These are phyloP conservation scores for Drosophila setifemur DNA, from an alignment of 1,140 invertebrate species.

Conservation along the genomic window DNA sequence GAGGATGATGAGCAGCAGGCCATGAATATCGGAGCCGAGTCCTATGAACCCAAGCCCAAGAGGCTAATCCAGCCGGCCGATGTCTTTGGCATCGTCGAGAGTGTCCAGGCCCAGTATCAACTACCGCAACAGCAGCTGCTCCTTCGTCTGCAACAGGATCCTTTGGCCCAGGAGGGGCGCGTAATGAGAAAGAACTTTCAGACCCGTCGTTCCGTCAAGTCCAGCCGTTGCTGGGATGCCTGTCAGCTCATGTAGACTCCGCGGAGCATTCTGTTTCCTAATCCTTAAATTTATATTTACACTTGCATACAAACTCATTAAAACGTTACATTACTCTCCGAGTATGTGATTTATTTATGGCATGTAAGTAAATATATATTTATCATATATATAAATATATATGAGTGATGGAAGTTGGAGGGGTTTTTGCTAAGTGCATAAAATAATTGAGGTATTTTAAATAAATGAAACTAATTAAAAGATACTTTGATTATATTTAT, in stretches of 20 bases:
- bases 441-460: too few relatives aligned
- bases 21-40: conserved; percentile 21
- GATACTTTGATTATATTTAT: too few relatives aligned
- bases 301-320: neutral
- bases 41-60: conserved; percentile 4
- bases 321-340: neutral
- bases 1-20: conserved; percentile 22
- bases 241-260: conserved; percentile 10
- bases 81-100: conserved; percentile 10
- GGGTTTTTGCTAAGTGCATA: too few relatives aligned
- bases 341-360: neutral
- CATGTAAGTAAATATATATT: too few relatives aligned
- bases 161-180: neutral
- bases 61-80: neutral
- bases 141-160: neutral
- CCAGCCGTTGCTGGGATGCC: neutral
- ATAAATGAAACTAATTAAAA: too few relatives aligned
- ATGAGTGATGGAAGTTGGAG: too few relatives aligned
- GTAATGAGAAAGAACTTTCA: neutral
- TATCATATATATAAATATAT: too few relatives aligned
- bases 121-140: neutral
- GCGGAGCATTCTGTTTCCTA: neutral
- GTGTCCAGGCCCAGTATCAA: neutral
- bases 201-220: neutral
- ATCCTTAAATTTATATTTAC: neutral